Base-by-base conservation (phyloP, 2,113 vertebrate genomes). In the Plestiodon gilberti region DNA sequence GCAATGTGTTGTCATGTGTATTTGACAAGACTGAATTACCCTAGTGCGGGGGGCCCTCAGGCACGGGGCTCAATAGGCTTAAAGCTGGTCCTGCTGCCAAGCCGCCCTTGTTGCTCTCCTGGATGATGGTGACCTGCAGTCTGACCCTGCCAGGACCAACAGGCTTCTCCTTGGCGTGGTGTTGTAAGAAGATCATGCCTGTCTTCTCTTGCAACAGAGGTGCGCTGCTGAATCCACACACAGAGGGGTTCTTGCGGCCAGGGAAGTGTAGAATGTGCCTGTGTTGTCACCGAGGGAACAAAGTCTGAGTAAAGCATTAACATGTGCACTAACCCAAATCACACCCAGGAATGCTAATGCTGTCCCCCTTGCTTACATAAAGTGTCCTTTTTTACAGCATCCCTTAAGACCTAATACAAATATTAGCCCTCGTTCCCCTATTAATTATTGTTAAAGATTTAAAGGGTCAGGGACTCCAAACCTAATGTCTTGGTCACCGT, bases 371-470 rank as follows among this genome's bases (percentile, higher is more conserved):
- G 77, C 91, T 94, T 93, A 89, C 59, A 67, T 91, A 94, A 96
- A 91, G 75, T 71, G 59, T 71, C 88, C 82, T 87, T 95, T 92
- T 35, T 86, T 78, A 82, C 35, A 30, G 77, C 83, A 67, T 57
- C 23, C 86, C 93, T 92, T 94, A 84, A 91, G 82, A 86, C 69
- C 87, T 94, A 95, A 95, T 76, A 88, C 90, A 95, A 96, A 96
- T 97, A 96, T 96, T 96, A 96, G 95, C 93, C 78, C 91, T 96
- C 95, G 95, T 93, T 94, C 85, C 91, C 90, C 89, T 94, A 96
- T 97, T 97, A 97, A 97, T 96, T 96, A 97, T 97, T 97, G 95
- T 93, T 96, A 95, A 90, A 96, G 96, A 93, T 97, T 97, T 97
- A 95, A 97, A 90, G 97, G 95, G 93, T 97, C 96, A 97, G 92